A percentile compares a stretch with the other conserved stretches of the same genome.
These are phyloP conservation scores for Cyanocitta stelleri DNA, from an alignment of 2,113 vertebrate genomes.

Conservation along the genomic window DNA sequence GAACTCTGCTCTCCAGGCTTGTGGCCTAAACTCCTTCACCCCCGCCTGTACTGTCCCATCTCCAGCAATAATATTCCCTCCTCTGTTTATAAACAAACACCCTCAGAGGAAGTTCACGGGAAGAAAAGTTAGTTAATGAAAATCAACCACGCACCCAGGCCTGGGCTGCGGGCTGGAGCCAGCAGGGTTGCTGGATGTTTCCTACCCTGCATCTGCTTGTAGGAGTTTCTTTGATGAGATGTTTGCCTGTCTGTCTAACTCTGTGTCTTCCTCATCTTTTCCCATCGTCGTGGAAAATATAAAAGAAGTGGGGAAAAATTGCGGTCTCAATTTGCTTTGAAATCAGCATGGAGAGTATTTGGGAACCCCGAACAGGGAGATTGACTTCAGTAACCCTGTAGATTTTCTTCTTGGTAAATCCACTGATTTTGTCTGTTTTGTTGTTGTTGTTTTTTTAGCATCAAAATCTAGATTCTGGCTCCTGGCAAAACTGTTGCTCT, in stretches of 20 bases:
- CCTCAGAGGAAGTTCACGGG: slow-evolving; percentile 38
- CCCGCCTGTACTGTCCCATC: neutral
- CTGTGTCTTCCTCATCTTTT: neutral
- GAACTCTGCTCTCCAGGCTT: slow-evolving; percentile 24
- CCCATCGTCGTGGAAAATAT: neutral
- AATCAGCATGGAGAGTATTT: neutral
- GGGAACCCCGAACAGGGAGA: neutral
- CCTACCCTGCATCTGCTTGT: slow-evolving; percentile 6
- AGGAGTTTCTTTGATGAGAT: slow-evolving; percentile 9
- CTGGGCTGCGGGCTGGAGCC: neutral
- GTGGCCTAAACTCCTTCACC: slow-evolving; percentile 30
- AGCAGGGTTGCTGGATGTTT: slow-evolving; percentile 36
- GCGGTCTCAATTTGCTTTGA: neutral
- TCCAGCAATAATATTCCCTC: slow-evolving; percentile 52
- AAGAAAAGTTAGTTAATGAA: slow-evolving; percentile 48
- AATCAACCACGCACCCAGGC: neutral
- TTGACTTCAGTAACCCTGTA: neutral
- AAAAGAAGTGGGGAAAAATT: neutral
- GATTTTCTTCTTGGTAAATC: neutral
- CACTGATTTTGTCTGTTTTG: neutral
- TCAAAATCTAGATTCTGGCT: neutral
- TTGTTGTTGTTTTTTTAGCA: neutral
- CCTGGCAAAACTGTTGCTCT: neutral
- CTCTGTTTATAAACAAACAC: slow-evolving; percentile 72
- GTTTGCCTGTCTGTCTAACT: neutral